Evolutionary conservation across 2,888 invertebrate genomes (phyloP), one percentile per base, ranked within the genome.

Genomic region (Argyra leucocephala): DNA sequence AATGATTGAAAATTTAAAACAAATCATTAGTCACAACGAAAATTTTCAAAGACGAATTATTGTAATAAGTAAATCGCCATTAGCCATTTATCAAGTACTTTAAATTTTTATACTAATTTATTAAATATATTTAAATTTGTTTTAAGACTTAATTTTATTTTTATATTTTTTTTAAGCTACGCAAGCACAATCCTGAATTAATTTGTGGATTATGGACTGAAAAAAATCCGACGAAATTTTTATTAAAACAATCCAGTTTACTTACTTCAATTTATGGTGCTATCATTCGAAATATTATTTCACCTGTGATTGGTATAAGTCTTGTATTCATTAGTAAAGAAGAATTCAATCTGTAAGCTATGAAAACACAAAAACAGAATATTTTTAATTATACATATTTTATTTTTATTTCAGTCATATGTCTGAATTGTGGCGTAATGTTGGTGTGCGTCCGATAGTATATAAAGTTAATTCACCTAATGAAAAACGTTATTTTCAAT

Each of bases 381-480:
- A 26, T 23, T 23, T 61, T 61, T n/a, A 62, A 26, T 22, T 37
- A 22, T 31, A 36, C 3, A 21, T 36, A 31, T 37, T 4, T 31
- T 36, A 21, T 22, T 21, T 31, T 66, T 61, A 15, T 72, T 69
- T 9, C 66, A 80, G 80, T 58, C 78, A 80, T 68, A 77, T 80
- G 66, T 77, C 77, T 36, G 78, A 79, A 67, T 67, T 80, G 22
- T 80, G 80, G 80, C 76, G 79, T 62, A 78, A 80, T 71, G 77
- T 77, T 62, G 79, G 78, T 64, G 79, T 80, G 7, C 76, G 78
- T 64, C 80, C 80, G 61, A 76, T 80, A 65, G 80, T 79, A 15
- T 80, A 80, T 65, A 78, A 77, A 71, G 78, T 80, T 2, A 80
- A 80, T 72, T 80, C 78, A 64, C 80, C 80, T 63, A 80, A 79